phyloP scores from a whole-genome alignment of 2,797 vertebrate genomes.

The Micromesistius poutassou region DNA sequence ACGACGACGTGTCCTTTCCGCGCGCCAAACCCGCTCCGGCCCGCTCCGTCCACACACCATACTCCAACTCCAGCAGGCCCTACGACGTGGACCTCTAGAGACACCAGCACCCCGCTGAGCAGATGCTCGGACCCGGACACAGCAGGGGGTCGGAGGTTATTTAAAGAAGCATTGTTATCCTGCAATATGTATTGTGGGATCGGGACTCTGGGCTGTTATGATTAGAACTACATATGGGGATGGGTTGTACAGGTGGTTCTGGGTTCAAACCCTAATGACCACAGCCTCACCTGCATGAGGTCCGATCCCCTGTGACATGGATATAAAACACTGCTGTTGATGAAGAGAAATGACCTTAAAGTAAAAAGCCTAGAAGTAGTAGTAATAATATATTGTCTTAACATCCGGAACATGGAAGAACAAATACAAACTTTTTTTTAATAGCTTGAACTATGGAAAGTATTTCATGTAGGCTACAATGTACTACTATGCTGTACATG shows the following conservation, averaged over 20 bases:
- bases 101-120: not conserved
- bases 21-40: slow-evolving; percentile 57
- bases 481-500: not conserved
- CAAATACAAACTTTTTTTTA: not conserved
- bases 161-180: not conserved
- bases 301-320: not conserved
- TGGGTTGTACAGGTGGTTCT: not conserved
- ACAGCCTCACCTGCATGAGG: not conserved
- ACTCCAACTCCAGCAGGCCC: slow-evolving; percentile 48
- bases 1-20: slow-evolving; percentile 73
- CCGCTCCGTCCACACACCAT: slow-evolving; percentile 42
- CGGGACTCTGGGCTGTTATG: not conserved
- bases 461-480: not conserved
- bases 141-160: too few species aligned
- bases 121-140: too few species aligned
- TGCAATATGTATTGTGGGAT: not conserved
- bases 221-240: not conserved
- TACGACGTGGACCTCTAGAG: slow-evolving; percentile 64
- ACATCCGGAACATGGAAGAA: not conserved
- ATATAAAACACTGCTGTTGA: not conserved
- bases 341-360: not conserved
- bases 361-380: not conserved
- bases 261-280: not conserved
- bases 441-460: not conserved
- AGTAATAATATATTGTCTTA: not conserved